Percentiles rank a stretch among this genome's conserved stretches.
These are phyloP conservation scores for Athrips mouffetella DNA, from an alignment of 2,888 invertebrate species.

Conservation along the genomic window DNA sequence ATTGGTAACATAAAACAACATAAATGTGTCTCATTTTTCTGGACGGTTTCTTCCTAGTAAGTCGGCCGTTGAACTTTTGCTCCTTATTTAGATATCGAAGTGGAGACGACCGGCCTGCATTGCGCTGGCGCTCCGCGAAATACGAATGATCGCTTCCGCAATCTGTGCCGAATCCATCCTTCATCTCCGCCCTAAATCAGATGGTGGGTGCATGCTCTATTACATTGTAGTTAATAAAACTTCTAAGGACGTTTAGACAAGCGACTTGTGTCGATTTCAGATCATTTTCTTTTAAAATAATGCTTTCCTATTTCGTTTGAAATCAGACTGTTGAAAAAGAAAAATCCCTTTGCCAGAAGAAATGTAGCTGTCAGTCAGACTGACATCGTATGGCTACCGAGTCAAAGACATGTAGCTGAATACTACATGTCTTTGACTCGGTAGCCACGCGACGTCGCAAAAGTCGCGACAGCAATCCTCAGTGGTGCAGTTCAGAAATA, in stretches of 20 bases:
- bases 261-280: too few species aligned
- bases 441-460: conserved; percentile 40
- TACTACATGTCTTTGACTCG: conserved; percentile 10
- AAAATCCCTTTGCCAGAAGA: too few species aligned
- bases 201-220: neutral
- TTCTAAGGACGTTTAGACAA: neutral
- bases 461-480: conserved; percentile 57
- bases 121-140: conserved; percentile 60
- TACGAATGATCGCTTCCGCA: conserved; percentile 65
- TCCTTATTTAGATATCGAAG: conserved; percentile 77
- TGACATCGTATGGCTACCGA: neutral
- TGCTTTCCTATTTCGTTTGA: too few species aligned
- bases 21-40: conserved; percentile 45
- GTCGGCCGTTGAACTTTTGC: conserved; percentile 73
- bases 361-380: neutral
- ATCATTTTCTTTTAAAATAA: too few species aligned
- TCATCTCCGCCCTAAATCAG: conserved; percentile 22
- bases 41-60: conserved; percentile 55
- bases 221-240: neutral
- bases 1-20: conserved; percentile 29
- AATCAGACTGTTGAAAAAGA: too few species aligned
- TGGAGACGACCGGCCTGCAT: conserved; percentile 66
- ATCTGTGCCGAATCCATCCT: conserved; percentile 45
- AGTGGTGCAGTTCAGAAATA: conserved; percentile 74
- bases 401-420: neutral